These are phyloP conservation scores for Minunthozetes semirufus DNA, from an alignment of 2,888 invertebrate genomes.

Conservation along the genomic window DNA sequence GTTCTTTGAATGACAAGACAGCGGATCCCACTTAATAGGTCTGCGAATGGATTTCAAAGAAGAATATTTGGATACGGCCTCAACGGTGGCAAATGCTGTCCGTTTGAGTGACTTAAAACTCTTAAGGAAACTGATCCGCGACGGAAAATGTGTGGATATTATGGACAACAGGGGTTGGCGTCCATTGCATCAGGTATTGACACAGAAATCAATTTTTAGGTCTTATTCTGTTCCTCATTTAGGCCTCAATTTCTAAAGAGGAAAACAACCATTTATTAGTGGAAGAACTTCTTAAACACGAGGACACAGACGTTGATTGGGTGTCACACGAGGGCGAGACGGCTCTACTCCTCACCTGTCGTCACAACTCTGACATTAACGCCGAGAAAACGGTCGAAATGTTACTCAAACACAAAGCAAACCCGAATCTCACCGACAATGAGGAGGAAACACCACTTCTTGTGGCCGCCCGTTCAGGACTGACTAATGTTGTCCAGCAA, in stretches of 20 bases:
- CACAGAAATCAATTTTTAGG: background rate
- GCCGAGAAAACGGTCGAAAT: slow-evolving; percentile 41
- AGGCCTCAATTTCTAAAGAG: slow-evolving; percentile 41
- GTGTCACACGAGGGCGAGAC: slow-evolving; percentile 47
- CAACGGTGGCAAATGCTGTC: slow-evolving; percentile 40
- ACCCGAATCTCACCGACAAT: slow-evolving; percentile 44
- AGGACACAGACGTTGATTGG: slow-evolving; percentile 45
- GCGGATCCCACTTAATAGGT: background rate
- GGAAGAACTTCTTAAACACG: slow-evolving; percentile 40
- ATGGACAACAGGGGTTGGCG: slow-evolving; percentile 50
- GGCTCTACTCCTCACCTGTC: slow-evolving; percentile 46
- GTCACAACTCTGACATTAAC: slow-evolving; percentile 38
- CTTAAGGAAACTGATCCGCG: slow-evolving; percentile 38
- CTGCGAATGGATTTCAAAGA: slow-evolving; percentile 42
- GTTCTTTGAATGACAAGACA: background rate
- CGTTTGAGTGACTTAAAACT: slow-evolving; percentile 38
- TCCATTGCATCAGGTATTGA: slow-evolving; percentile 49
- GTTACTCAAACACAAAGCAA: slow-evolving; percentile 46
- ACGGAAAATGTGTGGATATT: slow-evolving; percentile 47
- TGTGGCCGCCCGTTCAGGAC: slow-evolving; percentile 41
- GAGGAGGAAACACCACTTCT: slow-evolving; percentile 45
- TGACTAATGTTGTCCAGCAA: slow-evolving; percentile 31
- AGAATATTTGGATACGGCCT: slow-evolving; percentile 41
- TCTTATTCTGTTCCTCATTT: background rate
- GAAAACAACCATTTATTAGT: slow-evolving; percentile 45